phyloP scores from a whole-genome alignment of 2,113 vertebrate genomes.

The Hemichromis elongatus region DNA sequence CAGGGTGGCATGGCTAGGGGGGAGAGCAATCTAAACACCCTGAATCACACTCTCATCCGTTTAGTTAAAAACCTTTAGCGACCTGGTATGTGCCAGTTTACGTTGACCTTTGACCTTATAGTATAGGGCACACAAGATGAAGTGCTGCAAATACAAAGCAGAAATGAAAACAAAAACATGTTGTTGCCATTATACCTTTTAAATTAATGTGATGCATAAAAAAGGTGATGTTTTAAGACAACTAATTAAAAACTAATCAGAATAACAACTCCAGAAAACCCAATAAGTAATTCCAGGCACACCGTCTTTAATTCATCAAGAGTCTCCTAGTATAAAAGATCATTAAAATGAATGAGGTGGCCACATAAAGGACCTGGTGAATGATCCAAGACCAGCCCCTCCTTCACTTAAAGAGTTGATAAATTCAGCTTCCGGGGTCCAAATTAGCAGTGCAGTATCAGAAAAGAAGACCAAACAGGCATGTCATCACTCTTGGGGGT shows the following conservation, averaged over 20 bases:
- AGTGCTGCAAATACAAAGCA: neutral
- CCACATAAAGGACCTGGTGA: slow-evolving; percentile 19
- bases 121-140: neutral
- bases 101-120: neutral
- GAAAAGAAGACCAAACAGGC: neutral
- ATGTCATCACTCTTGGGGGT: neutral
- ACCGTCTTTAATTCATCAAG: slow-evolving; percentile 3
- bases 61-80: neutral
- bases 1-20: neutral
- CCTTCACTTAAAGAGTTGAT: neutral
- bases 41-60: neutral
- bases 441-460: neutral
- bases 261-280: neutral
- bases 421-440: neutral
- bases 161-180: too few species aligned
- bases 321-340: neutral
- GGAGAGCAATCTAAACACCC: neutral
- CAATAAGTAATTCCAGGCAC: neutral
- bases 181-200: neutral
- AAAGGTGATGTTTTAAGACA: neutral
- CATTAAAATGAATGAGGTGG: slow-evolving; percentile 38
- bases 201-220: neutral
- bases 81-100: neutral
- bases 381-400: slow-evolving; percentile 25
- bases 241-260: neutral